Conservation (phyloP, 2,888 invertebrate species). For the Microdon myrmicae region DNA sequence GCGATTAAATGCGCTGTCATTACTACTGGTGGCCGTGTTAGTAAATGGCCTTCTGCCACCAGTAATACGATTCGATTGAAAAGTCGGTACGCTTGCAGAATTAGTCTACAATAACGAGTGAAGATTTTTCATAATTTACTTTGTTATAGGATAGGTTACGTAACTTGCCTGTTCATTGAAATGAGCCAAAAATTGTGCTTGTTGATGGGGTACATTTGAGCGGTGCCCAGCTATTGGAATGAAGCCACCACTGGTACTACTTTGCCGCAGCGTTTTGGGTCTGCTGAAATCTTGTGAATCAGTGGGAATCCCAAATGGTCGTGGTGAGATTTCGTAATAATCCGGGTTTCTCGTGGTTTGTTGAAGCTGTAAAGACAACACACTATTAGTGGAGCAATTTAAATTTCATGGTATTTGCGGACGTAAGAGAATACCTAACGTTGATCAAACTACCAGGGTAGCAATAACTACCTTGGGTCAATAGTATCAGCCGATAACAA, state of each 20-base stretch:
- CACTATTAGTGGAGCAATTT: neutral
- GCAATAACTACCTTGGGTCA: no score
- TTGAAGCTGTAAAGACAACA: slow-evolving; percentile 52
- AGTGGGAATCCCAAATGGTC: slow-evolving; percentile 63
- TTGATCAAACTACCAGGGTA: no score
- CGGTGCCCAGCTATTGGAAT: slow-evolving; percentile 57
- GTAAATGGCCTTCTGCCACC: slow-evolving; percentile 53
- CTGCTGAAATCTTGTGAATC: slow-evolving; percentile 58
- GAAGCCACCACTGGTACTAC: slow-evolving; percentile 55
- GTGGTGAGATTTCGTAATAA: slow-evolving; percentile 66
- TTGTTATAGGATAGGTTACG: slow-evolving; percentile 6
- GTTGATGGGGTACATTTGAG: slow-evolving; percentile 65
- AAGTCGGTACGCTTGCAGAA: slow-evolving; percentile 25
- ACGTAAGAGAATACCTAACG: neutral
- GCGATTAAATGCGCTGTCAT: slow-evolving; percentile 54
- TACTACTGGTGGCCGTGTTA: slow-evolving; percentile 56
- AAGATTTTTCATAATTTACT: slow-evolving; percentile 8
- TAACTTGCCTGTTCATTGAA: slow-evolving; percentile 64
- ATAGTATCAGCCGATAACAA: no score
- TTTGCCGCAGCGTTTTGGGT: slow-evolving; percentile 61
- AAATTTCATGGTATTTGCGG: neutral
- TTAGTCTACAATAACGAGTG: slow-evolving; percentile 25
- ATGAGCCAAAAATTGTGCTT: slow-evolving; percentile 64
- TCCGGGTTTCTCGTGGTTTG: slow-evolving; percentile 64
- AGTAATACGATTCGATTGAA: slow-evolving; percentile 39